Evolutionary conservation across 1,140 invertebrate species (phyloP), one percentile per base, ranked within the genome.

Genomic region (Drosophila nasuta): DNA sequence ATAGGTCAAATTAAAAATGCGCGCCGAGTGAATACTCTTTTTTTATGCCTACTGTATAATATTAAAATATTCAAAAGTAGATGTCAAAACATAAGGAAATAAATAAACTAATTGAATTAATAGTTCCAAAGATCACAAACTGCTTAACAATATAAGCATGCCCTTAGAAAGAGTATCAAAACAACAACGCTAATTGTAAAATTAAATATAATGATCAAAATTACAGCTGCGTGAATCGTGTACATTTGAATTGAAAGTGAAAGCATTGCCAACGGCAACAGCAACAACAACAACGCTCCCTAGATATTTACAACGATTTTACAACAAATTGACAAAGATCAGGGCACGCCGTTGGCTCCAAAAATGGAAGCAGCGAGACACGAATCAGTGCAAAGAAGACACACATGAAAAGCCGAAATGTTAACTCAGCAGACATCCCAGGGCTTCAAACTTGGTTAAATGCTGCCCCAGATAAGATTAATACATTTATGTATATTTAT

Each of bases 181-280:
- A 25, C 17, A 28, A 54, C 11, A 43, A 6, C 63, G 15, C 59
- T 68, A 75, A 73, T 73, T 82, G 52, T 54, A 65, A 51, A 83
- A 88, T 83, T 88, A 78, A 20, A 64, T 68, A 20, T 75, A 79
- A 87, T 87, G 70, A 72, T 67, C 68, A 45, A 43, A 76, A 58
- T 70, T 69, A 58, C 46, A 54, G 25, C n/a, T 82, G 67, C 77
- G 63, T 77, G 77, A 52, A 77, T 58, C 52, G 49, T 35, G 20
- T 13, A 67, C 20, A 71, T 48, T 45, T 15, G 15, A 76, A 68
- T 71, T 72, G 69, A 67, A 69, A 80, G 83, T 77, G 82, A 87
- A 87, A 87, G 79, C 56, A 13, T 15, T 17, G 46, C 41, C 45
- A 15, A 28, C 20, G 15, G 20, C 41, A 20, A 17, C 33, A 48